Percentiles rank a stretch among this genome's conserved stretches.
phyloP scores from a whole-genome alignment of 2,797 vertebrate genomes.

The Pipistrellus kuhlii region DNA sequence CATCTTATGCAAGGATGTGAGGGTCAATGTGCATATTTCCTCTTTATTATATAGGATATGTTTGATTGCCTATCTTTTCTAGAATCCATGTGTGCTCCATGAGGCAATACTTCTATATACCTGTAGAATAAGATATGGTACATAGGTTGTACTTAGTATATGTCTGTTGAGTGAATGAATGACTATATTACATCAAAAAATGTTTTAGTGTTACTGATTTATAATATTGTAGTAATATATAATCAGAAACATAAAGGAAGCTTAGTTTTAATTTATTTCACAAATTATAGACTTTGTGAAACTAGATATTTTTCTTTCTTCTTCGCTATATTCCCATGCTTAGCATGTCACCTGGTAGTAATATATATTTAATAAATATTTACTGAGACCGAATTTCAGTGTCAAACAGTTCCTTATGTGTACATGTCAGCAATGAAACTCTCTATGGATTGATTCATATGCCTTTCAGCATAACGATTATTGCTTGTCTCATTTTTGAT shows the following conservation, averaged over 20 bases:
- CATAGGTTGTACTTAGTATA: background rate
- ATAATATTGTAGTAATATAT: background rate
- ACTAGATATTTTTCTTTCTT: background rate
- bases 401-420: no score
- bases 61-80: background rate
- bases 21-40: no score
- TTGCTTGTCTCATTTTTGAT: no score
- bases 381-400: background rate
- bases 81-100: background rate
- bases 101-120: background rate
- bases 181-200: background rate
- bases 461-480: no score
- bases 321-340: background rate
- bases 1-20: no score
- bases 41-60: background rate
- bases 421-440: no score
- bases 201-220: constrained; percentile 21
- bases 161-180: background rate
- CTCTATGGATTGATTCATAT: no score
- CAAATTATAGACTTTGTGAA: background rate
- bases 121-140: background rate
- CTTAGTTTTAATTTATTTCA: constrained; percentile 26
- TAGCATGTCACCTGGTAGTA: background rate
- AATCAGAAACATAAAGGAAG: background rate
- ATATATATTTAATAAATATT: background rate